Conservation (phyloP, 2,888 invertebrate genomes). For the Trypoxylon attenuatum region DNA sequence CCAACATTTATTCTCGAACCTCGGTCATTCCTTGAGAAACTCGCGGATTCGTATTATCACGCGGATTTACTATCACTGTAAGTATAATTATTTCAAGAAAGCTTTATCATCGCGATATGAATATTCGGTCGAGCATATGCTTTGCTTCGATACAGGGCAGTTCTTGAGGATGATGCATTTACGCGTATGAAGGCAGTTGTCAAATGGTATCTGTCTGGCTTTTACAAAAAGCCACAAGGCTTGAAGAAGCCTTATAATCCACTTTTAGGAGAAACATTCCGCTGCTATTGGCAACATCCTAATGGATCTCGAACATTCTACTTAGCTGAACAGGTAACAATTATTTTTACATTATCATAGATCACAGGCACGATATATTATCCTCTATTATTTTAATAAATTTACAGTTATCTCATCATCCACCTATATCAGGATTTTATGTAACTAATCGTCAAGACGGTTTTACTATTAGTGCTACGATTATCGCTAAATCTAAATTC, state of each 20-base stretch:
- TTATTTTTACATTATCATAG: neutral
- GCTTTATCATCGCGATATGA: neutral
- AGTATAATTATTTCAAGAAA: constrained; percentile 58
- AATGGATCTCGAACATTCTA: constrained; percentile 92
- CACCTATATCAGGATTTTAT: constrained; percentile 94
- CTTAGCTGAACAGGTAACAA: constrained; percentile 89
- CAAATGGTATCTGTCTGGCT: constrained; percentile 94
- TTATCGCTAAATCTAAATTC: constrained; percentile 95
- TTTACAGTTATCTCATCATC: constrained; percentile 90
- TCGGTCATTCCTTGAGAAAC: constrained; percentile 93
- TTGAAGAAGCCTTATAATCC: constrained; percentile 98
- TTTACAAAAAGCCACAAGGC: constrained; percentile 95
- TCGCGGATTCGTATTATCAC: constrained; percentile 95
- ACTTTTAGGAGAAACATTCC: constrained; percentile 92
- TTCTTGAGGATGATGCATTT: constrained; percentile 90
- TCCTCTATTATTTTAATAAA: neutral
- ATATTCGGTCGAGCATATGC: neutral
- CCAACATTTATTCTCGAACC: constrained; percentile 97
- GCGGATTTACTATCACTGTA: constrained; percentile 91
- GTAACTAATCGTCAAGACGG: constrained; percentile 96
- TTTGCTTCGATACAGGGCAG: constrained; percentile 76
- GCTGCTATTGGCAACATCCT: constrained; percentile 92
- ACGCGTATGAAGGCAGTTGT: constrained; percentile 91
- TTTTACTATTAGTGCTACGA: constrained; percentile 91
- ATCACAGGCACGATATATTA: neutral